A percentile compares a stretch with the other conserved stretches of the same genome.
Conservation (phyloP, 2,797 vertebrate species). For the Ambastaia sidthimunki region DNA sequence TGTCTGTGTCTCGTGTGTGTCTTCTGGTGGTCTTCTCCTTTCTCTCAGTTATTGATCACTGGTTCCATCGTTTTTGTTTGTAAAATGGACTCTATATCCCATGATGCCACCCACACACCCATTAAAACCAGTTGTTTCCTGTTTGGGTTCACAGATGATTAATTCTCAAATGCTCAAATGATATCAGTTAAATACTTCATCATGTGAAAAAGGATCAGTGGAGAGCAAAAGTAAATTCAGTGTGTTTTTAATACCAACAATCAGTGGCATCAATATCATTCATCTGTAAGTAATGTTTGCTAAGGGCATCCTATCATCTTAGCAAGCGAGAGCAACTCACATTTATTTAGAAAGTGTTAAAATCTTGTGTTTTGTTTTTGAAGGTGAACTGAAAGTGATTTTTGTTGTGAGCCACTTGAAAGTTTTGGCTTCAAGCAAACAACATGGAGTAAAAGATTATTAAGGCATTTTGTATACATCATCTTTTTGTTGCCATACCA, state of each 20-base stretch:
- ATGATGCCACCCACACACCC: slow-evolving; percentile 44
- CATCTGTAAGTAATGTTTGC: neutral
- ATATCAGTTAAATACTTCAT: slow-evolving; percentile 1
- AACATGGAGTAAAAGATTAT: neutral
- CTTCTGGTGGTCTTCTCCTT: slow-evolving; percentile 6
- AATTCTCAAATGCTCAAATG: neutral
- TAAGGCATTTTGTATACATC: neutral
- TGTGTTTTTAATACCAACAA: neutral
- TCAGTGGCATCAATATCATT: neutral
- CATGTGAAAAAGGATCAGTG: neutral
- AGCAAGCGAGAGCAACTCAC: neutral
- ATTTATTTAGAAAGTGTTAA: neutral
- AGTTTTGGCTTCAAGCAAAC: neutral
- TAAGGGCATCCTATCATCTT: neutral
- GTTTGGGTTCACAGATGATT: slow-evolving; percentile 29
- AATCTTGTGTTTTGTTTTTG: neutral
- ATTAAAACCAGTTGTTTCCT: slow-evolving; percentile 72
- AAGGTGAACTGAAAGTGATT: neutral
- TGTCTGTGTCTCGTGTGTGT: neutral
- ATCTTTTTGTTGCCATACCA: slow-evolving; percentile 2
- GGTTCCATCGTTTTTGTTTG: slow-evolving; percentile 26
- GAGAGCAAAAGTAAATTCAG: neutral
- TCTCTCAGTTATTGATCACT: slow-evolving; percentile 32
- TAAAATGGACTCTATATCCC: slow-evolving; percentile 41
- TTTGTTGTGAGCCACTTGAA: neutral